phyloP scores from a whole-genome alignment of 2,113 vertebrate genomes.

The Pseudonaja textilis region DNA sequence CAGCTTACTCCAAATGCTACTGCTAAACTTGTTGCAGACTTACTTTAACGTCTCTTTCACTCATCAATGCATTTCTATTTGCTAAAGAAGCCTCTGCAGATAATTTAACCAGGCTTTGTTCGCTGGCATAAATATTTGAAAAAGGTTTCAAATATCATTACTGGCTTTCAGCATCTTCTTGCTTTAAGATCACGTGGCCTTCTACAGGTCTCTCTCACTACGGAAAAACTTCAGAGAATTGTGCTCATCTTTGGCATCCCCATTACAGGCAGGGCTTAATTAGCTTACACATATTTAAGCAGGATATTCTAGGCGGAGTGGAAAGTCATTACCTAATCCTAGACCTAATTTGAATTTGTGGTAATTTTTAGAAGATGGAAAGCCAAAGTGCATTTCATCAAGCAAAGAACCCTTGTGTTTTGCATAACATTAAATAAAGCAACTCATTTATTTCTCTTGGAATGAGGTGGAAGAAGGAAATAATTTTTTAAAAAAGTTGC shows the following conservation, averaged over 20 bases:
- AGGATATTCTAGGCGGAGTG: background rate
- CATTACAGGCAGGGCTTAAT: background rate
- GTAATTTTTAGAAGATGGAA: background rate
- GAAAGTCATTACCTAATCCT: background rate
- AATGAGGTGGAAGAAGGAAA: background rate
- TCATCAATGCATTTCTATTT: background rate
- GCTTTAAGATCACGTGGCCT: background rate
- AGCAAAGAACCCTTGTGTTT: too few species aligned
- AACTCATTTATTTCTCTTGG: background rate
- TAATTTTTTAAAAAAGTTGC: background rate
- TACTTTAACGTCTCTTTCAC: background rate
- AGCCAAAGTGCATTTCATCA: background rate
- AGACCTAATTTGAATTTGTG: background rate
- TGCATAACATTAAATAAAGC: background rate
- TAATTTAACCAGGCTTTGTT: background rate
- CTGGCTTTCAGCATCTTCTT: conserved; percentile 46
- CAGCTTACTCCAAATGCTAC: background rate
- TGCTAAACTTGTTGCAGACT: too few species aligned
- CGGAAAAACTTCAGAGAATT: background rate
- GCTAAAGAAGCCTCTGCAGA: background rate
- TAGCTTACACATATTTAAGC: background rate
- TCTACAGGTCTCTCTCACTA: background rate
- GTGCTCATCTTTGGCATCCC: background rate
- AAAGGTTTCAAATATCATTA: conserved; percentile 3
- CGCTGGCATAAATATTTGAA: conserved; percentile 59